phyloP scores from a whole-genome alignment of 2,888 invertebrate species.

The Agrenia bidenticulata region DNA sequence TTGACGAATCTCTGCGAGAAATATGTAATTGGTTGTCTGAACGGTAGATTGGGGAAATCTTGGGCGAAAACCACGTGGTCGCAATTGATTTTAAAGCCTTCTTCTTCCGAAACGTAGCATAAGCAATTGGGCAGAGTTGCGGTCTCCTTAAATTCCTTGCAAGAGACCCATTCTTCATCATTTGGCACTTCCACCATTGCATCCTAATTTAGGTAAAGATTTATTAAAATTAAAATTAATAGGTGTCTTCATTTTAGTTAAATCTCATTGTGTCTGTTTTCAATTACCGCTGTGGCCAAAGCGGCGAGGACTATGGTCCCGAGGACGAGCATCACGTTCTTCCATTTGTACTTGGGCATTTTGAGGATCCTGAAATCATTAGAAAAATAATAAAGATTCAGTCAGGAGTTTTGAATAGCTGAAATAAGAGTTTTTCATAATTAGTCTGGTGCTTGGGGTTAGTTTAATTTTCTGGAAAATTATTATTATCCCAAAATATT shows the following conservation, averaged over 20 bases:
- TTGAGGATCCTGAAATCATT: neutral
- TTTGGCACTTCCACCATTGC: slow-evolving; percentile 39
- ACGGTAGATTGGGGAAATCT: slow-evolving; percentile 74
- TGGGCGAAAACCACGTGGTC: slow-evolving; percentile 76
- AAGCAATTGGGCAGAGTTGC: slow-evolving; percentile 43
- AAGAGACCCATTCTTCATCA: slow-evolving; percentile 47
- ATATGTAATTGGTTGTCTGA: slow-evolving; percentile 75
- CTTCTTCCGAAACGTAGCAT: slow-evolving; percentile 48
- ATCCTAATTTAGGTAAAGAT: neutral
- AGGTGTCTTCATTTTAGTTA: too few relatives aligned
- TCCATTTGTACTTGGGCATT: slow-evolving; percentile 4
- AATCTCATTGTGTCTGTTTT: too few relatives aligned
- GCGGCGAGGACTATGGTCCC: neutral
- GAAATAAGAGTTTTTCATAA: too few relatives aligned
- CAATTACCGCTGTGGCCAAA: neutral
- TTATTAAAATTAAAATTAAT: too few relatives aligned
- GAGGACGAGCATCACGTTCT: neutral
- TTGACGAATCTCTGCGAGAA: slow-evolving; percentile 79
- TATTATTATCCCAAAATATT: too few relatives aligned
- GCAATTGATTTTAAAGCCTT: slow-evolving; percentile 61
- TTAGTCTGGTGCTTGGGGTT: too few relatives aligned
- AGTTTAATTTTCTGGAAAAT: too few relatives aligned
- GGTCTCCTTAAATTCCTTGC: slow-evolving; percentile 44
- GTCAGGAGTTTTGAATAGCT: too few relatives aligned
- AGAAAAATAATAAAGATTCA: neutral